phyloP scores from a whole-genome alignment of 2,113 vertebrate genomes.

The Zingel zingel region DNA sequence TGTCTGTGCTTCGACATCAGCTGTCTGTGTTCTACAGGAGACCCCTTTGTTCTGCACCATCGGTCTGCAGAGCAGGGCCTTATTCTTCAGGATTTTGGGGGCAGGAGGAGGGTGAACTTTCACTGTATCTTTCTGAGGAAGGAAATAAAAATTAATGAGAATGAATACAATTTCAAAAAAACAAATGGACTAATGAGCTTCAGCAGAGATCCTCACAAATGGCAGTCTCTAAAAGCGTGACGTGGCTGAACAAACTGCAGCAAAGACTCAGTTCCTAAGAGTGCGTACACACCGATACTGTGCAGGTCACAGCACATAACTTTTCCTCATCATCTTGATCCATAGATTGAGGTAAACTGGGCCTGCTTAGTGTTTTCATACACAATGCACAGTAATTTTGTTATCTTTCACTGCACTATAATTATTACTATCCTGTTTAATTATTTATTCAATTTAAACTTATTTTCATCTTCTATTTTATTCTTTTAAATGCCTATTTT shows the following conservation, averaged over 20 bases:
- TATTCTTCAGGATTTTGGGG: slow-evolving; percentile 94
- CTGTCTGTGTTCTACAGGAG: slow-evolving; percentile 92
- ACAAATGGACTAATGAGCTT: not conserved
- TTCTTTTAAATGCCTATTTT: not conserved
- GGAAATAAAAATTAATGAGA: not conserved
- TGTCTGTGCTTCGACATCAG: slow-evolving; percentile 91
- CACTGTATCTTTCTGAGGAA: slow-evolving; percentile 88
- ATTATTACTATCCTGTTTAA: not conserved
- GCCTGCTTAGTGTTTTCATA: no score
- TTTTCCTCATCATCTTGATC: not conserved
- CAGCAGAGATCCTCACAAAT: not conserved
- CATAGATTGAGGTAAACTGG: no score
- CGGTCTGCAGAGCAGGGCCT: slow-evolving; percentile 94
- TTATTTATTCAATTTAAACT: not conserved
- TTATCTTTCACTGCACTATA: no score
- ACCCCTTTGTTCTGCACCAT: slow-evolving; percentile 96
- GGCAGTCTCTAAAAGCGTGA: not conserved
- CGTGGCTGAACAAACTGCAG: not conserved
- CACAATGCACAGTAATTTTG: no score
- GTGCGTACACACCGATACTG: not conserved
- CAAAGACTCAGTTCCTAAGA: not conserved
- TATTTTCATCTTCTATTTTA: not conserved
- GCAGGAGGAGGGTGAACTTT: slow-evolving; percentile 82
- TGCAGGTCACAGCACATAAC: not conserved
- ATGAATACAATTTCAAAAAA: not conserved